phyloP scores from a whole-genome alignment of 1,140 invertebrate species.

The Papilio glaucus region DNA sequence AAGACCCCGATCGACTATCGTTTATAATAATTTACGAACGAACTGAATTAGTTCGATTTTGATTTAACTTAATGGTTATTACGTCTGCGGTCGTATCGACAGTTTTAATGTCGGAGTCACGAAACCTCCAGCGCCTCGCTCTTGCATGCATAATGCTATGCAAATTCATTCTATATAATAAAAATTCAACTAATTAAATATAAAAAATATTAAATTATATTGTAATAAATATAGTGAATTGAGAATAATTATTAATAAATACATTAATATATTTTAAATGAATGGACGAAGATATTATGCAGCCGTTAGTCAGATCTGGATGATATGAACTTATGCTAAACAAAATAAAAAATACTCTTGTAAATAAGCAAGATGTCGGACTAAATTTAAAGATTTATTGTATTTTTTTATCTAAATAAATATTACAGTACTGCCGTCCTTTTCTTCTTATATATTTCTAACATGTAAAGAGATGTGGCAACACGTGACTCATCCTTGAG shows the following conservation, averaged over 20 bases:
- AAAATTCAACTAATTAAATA: conserved; percentile 5
- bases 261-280: not conserved
- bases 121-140: conserved; percentile 15
- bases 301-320: too few relatives aligned
- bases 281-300: not conserved
- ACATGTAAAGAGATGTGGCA: too few relatives aligned
- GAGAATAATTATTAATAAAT: not conserved
- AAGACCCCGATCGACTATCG: not conserved
- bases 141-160: conserved; percentile 14
- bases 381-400: too few relatives aligned
- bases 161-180: not conserved
- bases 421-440: too few relatives aligned
- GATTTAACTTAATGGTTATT: conserved; percentile 28
- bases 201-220: conserved; percentile 13
- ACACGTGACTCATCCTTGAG: too few relatives aligned
- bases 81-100: conserved; percentile 7
- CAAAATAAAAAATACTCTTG: not conserved
- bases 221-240: not conserved
- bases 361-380: too few relatives aligned
- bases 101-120: conserved; percentile 36
- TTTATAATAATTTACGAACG: conserved; percentile 31
- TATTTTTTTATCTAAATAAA: too few relatives aligned
- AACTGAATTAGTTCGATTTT: conserved; percentile 32
- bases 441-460: too few relatives aligned
- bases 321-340: not conserved